Evolutionary conservation across 1,140 invertebrate species (phyloP).

Genomic region (Papilio machaon): DNA sequence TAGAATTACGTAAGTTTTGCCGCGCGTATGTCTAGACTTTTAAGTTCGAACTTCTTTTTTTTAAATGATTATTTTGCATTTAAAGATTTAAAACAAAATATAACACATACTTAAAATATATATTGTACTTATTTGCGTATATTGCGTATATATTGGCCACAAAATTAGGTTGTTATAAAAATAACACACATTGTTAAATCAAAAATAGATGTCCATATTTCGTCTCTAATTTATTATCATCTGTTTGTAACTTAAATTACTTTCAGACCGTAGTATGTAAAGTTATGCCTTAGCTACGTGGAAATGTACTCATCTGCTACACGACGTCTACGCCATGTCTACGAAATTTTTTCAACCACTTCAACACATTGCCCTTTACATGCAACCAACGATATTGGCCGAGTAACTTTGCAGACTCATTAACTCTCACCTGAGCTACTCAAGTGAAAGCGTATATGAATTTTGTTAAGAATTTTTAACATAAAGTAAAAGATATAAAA

Average conservation of each 20-base stretch:
- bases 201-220: neutral
- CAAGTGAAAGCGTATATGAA: neutral
- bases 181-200: too few species aligned
- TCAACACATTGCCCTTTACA: constrained; percentile 1
- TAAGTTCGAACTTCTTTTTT: neutral
- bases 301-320: neutral
- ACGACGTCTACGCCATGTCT: neutral
- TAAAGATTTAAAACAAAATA: neutral
- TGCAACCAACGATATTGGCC: neutral
- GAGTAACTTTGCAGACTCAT: constrained; percentile 16
- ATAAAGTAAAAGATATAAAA: neutral
- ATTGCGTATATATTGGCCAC: too few species aligned
- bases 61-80: neutral
- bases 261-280: neutral
- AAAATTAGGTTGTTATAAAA: too few species aligned
- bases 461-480: neutral
- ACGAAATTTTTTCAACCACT: neutral
- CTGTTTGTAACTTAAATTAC: neutral
- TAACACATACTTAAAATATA: too few species aligned
- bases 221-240: neutral
- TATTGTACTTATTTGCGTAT: too few species aligned
- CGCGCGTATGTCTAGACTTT: constrained; percentile 7
- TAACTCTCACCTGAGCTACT: constrained; percentile 7
- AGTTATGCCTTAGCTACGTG: neutral
- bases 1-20: constrained; percentile 7